A percentile compares a stretch with the other conserved stretches of the same genome.
phyloP scores from a whole-genome alignment of 2,113 vertebrate species.

The Centropus bengalensis region DNA sequence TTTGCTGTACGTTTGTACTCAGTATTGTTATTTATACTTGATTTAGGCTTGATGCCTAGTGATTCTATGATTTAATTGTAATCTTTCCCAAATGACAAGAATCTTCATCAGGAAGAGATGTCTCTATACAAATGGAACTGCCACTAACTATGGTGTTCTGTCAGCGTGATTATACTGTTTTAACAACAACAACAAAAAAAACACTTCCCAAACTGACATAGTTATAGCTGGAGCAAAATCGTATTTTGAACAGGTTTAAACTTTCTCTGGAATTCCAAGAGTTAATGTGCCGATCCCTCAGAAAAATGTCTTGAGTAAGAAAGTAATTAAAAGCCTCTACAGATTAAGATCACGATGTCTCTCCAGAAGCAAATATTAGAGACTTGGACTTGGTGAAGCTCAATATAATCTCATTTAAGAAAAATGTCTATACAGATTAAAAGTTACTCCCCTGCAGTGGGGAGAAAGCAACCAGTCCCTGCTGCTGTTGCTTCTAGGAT shows the following conservation, averaged over 20 bases:
- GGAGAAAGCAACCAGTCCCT: background rate
- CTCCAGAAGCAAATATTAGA: background rate
- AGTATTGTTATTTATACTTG: background rate
- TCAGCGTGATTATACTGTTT: background rate
- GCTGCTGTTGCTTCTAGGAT: background rate
- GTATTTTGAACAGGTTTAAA: background rate
- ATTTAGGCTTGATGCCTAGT: background rate
- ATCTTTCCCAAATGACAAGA: background rate
- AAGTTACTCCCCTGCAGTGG: background rate
- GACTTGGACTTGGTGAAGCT: background rate
- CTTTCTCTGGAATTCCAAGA: background rate
- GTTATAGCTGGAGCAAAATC: background rate
- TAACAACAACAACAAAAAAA: background rate
- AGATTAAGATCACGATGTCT: background rate
- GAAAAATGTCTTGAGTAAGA: background rate
- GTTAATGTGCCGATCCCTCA: background rate
- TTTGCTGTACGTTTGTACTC: background rate
- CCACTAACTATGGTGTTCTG: background rate
- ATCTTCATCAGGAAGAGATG: background rate
- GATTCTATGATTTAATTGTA: background rate
- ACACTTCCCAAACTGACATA: background rate
- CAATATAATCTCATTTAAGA: background rate
- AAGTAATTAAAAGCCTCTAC: background rate
- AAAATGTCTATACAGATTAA: background rate
- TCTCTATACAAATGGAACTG: background rate